phyloP scores from a whole-genome alignment of 2,888 invertebrate species.

The Oscheius sp. region DNA sequence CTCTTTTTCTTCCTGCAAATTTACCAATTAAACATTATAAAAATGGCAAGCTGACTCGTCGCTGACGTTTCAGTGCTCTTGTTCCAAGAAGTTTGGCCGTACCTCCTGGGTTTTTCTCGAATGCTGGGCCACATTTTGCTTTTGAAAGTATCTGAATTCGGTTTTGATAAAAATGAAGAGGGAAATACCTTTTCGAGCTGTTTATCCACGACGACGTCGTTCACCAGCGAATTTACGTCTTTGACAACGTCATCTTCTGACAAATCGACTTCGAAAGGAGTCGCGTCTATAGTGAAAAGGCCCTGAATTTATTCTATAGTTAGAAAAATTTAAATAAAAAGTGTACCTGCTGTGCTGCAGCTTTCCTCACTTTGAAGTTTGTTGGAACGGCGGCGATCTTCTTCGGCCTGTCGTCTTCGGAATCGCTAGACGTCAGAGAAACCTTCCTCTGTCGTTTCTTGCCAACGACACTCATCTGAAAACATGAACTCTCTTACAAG shows the following conservation, averaged over 20 bases:
- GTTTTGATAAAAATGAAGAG: not conserved
- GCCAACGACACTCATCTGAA: too few species aligned
- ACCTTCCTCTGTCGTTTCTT: not conserved
- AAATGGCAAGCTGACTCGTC: slow-evolving; percentile 22
- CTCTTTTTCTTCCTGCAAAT: slow-evolving; percentile 80
- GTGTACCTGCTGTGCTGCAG: slow-evolving; percentile 8
- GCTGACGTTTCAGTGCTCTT: slow-evolving; percentile 25
- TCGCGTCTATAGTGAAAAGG: not conserved
- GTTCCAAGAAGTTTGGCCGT: slow-evolving; percentile 7
- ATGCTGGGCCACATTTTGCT: slow-evolving; percentile 34
- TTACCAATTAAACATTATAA: not conserved
- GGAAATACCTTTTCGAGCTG: slow-evolving; percentile 11
- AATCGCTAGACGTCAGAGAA: not conserved
- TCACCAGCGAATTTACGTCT: not conserved
- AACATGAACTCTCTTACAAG: too few species aligned
- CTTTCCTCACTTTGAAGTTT: slow-evolving; percentile 15
- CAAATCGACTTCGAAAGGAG: not conserved
- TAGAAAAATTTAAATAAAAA: not conserved
- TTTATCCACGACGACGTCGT: slow-evolving; percentile 6
- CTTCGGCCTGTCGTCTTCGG: slow-evolving; percentile 21
- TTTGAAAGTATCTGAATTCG: slow-evolving; percentile 32
- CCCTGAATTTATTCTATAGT: not conserved
- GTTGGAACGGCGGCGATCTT: slow-evolving; percentile 28
- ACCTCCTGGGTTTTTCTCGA: slow-evolving; percentile 25
- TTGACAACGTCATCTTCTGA: slow-evolving; percentile 4